phyloP scores from a whole-genome alignment of 2,113 vertebrate species.

The Antigone vipio region DNA sequence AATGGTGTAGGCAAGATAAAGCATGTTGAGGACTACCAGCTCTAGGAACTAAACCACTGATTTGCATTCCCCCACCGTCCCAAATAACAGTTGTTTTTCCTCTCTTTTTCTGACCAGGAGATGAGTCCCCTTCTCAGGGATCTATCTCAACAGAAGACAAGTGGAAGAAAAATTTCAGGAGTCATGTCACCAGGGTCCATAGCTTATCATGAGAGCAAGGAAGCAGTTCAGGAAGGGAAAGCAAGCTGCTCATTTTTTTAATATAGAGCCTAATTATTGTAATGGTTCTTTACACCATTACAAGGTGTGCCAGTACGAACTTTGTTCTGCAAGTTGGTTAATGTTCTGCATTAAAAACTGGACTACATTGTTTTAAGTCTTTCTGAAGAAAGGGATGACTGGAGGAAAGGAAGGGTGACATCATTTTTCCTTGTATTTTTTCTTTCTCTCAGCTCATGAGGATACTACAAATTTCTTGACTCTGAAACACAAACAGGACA shows the following conservation, averaged over 20 bases:
- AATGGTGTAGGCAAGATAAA: background rate
- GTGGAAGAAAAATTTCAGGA: background rate
- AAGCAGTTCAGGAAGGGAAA: background rate
- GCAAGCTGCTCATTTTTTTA: background rate
- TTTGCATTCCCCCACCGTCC: background rate
- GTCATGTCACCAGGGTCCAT: fast-evolving
- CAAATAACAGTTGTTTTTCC: background rate
- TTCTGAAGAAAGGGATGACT: background rate
- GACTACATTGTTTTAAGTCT: background rate
- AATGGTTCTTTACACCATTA: background rate
- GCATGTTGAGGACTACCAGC: background rate
- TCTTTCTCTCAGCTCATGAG: background rate
- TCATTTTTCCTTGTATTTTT: background rate
- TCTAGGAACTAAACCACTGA: background rate
- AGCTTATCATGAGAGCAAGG: background rate
- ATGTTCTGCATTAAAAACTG: background rate
- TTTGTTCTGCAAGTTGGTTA: background rate
- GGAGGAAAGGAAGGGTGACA: background rate
- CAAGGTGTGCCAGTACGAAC: background rate
- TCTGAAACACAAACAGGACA: background rate
- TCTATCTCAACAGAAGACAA: background rate
- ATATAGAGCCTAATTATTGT: background rate
- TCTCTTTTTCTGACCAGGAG: background rate
- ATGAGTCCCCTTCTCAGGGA: background rate
- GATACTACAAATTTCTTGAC: background rate